Evolutionary conservation across 2,113 vertebrate genomes (phyloP).

Genomic region (Eira barbara): DNA sequence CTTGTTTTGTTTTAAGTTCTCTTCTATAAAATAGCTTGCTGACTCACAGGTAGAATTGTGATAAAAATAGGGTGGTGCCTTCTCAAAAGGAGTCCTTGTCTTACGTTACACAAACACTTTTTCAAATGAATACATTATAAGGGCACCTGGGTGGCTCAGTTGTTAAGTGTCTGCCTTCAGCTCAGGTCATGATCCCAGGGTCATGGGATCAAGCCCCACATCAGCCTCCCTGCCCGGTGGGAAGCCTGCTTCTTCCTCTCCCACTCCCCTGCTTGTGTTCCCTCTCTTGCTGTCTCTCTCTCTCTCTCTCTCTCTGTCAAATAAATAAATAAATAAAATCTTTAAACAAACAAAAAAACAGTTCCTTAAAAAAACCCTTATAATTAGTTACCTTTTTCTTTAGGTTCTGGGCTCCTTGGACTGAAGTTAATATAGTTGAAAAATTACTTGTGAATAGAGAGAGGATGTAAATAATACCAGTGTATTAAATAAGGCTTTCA

Average conservation of each 20-base stretch:
- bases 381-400: not conserved
- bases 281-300: too few relatives aligned
- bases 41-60: not conserved
- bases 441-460: not conserved
- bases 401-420: not conserved
- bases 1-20: not conserved
- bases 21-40: not conserved
- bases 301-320: too few relatives aligned
- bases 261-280: too few relatives aligned
- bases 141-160: too few relatives aligned
- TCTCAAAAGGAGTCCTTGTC: not conserved
- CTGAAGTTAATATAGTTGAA: not conserved
- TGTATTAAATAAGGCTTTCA: not conserved
- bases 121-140: not conserved
- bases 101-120: not conserved
- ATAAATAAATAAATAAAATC: too few relatives aligned
- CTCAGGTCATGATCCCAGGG: too few relatives aligned
- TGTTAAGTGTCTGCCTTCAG: too few relatives aligned
- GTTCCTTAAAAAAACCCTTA: not conserved
- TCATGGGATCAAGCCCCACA: too few relatives aligned
- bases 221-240: too few relatives aligned
- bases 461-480: not conserved
- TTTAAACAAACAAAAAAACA: too few relatives aligned
- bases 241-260: too few relatives aligned
- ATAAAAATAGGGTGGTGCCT: not conserved